Evolutionary conservation across 2,113 vertebrate species (phyloP), one percentile per base, ranked within the genome.

Genomic region (Dinomys branickii): DNA sequence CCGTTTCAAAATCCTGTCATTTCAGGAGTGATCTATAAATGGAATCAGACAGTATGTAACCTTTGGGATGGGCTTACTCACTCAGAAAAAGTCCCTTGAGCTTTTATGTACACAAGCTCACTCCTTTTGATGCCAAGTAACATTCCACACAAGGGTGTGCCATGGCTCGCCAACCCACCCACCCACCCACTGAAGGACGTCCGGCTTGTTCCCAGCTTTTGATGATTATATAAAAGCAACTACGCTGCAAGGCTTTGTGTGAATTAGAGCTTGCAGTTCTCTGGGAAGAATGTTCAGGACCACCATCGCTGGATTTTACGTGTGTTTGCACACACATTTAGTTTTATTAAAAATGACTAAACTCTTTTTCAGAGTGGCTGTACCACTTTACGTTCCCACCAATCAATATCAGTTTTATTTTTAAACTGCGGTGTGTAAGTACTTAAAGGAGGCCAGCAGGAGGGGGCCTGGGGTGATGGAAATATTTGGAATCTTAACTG

Each of bases 281-380:
- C 85, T 50, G 33, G 28, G 50, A 13, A 13, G 26, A 80, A 61
- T 4, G 10, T 30, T 9, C 30, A 30, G 0, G 30, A 11, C 28
- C 3, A 28, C 3, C 35, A 11, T 16, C 0, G 20, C 28, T 75
- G 44, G 65, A 16, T 22, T 54, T 33, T 8, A 2, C 0, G 3
- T n/a, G 35, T 10, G 69, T 1, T 28, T 54, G 6, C 12, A 20
- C 2, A 35, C 12, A 20, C 2, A 35, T 33, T 78, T 50, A 26
- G 5, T 75, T 78, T 84, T 38, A 56, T 33, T 54, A 80, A 81
- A 78, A 73, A 61, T 5, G 33, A 58, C 26, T 19, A 10, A 3
- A 7, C 7, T 7, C 10, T 13, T 86, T 91, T 41, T 69, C 59
- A 47, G 77, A 77, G 59, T 10, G 33, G 1, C 24, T n/a, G 1